Percentiles rank a stretch among this genome's conserved stretches.
Conservation (phyloP, 2,888 invertebrate species). For the Slavum lentiscoides region DNA sequence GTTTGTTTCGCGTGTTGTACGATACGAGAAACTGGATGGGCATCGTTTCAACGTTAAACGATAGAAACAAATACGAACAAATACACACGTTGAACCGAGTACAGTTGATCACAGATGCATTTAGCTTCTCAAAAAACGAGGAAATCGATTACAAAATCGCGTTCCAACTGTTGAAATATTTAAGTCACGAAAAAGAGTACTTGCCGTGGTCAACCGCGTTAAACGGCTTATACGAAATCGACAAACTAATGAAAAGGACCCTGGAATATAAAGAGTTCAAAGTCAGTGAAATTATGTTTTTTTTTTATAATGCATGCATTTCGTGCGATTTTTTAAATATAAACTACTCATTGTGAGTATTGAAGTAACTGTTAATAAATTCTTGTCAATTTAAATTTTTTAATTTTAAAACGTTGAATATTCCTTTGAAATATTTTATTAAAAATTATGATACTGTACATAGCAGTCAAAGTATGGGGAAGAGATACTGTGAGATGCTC, state of each 20-base stretch:
- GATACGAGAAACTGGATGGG: conserved; percentile 70
- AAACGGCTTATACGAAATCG: conserved; percentile 66
- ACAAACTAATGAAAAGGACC: conserved; percentile 65
- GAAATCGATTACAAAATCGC: conserved; percentile 69
- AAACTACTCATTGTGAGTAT: no score
- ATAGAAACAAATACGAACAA: conserved; percentile 59
- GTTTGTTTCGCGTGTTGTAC: conserved; percentile 74
- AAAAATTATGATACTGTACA: neutral
- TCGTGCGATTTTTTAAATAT: no score
- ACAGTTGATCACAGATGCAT: conserved; percentile 79
- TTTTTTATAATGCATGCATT: no score
- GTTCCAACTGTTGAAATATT: conserved; percentile 65
- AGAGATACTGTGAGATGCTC: no score
- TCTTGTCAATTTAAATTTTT: no score
- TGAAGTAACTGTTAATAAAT: no score
- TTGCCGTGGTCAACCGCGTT: conserved; percentile 70
- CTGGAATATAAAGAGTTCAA: conserved; percentile 54
- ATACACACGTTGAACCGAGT: conserved; percentile 76
- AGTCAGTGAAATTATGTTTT: conserved; percentile 17
- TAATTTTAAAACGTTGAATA: no score
- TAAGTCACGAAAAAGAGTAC: conserved; percentile 66
- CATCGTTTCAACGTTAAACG: conserved; percentile 62
- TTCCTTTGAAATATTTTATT: no score
- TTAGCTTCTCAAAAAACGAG: conserved; percentile 69
- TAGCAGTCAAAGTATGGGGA: no score